Conservation (phyloP, 2,888 invertebrate genomes). For the Digitonthophagus gazella region DNA sequence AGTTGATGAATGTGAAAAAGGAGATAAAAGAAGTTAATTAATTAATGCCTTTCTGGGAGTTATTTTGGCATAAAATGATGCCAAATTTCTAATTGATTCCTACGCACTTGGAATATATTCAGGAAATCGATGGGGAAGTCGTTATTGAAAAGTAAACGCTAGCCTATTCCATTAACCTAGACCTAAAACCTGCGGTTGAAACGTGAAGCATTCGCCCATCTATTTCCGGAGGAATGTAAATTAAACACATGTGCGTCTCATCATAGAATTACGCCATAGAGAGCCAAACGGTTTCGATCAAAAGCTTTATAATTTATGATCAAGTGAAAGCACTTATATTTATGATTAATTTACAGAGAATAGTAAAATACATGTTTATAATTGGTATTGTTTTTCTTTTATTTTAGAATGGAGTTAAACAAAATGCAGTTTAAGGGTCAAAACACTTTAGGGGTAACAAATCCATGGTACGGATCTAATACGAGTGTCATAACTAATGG, state of each 20-base stretch:
- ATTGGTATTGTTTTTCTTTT: no score
- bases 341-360: no score
- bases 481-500: conserved; percentile 34
- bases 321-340: no score
- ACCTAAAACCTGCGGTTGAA: neutral
- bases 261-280: neutral
- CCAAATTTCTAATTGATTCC: neutral
- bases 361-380: neutral
- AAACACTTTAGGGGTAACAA: conserved; percentile 30
- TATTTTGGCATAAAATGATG: neutral
- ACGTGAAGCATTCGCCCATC: neutral
- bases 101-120: neutral
- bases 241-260: neutral
- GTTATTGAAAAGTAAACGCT: neutral
- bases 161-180: neutral
- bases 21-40: neutral
- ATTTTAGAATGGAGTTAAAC: conserved; percentile 42
- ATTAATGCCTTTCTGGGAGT: neutral
- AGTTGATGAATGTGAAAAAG: no score
- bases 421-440: conserved; percentile 31
- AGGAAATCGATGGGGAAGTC: neutral
- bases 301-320: no score
- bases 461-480: conserved; percentile 43
- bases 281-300: no score
- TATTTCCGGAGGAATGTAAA: neutral